Evolutionary conservation across 1,140 invertebrate species (phyloP).

Genomic region (Nautilus pompilius): DNA sequence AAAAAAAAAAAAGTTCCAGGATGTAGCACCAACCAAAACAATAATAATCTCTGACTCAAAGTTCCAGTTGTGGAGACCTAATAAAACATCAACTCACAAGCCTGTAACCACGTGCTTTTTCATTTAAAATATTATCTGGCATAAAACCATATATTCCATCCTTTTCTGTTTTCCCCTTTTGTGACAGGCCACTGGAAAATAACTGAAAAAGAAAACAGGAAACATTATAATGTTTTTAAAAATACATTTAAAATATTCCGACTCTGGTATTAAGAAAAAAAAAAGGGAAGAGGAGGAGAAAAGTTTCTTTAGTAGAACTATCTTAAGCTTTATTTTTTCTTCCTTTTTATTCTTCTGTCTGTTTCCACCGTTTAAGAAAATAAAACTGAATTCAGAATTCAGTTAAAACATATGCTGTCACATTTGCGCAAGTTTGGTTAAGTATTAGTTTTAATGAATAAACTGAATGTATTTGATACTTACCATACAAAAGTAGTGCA

Average conservation of each 20-base stretch:
- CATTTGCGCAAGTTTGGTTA: slow-evolving; percentile 12
- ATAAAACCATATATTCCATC: slow-evolving; percentile 68
- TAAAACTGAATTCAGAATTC: slow-evolving; percentile 18
- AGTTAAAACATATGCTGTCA: slow-evolving; percentile 13
- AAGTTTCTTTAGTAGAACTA: not conserved
- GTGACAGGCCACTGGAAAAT: slow-evolving; percentile 64
- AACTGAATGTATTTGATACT: slow-evolving; percentile 8
- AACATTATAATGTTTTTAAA: not conserved
- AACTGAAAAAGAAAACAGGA: slow-evolving; percentile 56
- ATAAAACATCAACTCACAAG: slow-evolving; percentile 55
- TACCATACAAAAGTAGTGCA: slow-evolving; percentile 41
- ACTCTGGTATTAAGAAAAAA: not conserved
- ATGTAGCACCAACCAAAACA: not conserved
- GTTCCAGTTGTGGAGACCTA: not conserved
- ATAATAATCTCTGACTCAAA: not conserved
- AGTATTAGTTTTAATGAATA: slow-evolving; percentile 12
- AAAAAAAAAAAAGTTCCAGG: not conserved
- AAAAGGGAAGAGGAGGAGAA: not conserved
- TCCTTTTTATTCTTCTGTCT: not conserved
- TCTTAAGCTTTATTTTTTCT: not conserved
- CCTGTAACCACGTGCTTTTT: slow-evolving; percentile 60
- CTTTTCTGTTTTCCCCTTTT: slow-evolving; percentile 59
- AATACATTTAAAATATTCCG: not conserved
- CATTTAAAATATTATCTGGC: slow-evolving; percentile 61
- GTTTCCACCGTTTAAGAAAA: not conserved